Base-by-base conservation (phyloP, 2,113 vertebrate species). In the Mugil cephalus region DNA sequence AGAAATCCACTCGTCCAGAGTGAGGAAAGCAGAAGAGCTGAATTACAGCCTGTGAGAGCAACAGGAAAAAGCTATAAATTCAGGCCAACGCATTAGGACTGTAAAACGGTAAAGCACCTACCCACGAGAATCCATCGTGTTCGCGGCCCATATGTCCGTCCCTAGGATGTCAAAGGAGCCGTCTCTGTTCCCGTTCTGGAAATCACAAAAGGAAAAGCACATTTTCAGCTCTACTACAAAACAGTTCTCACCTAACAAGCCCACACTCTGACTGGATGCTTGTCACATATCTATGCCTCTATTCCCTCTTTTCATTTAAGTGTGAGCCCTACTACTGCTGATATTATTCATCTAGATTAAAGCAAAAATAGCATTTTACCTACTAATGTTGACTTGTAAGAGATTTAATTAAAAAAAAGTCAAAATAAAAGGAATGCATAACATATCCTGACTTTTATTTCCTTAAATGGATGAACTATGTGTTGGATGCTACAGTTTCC, bases 121-220 rank as follows among this genome's bases (percentile, higher is more conserved):
- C 98, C 97, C 96, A 69, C 94, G 95, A 34, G 96, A 96, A 43
- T 98, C 97, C 38, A 97, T 94, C 4, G 97, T 97, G 92, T 98
- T 99, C 71, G 97, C 96, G 13, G 98, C 98, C 98, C 98, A 99
- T 88, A 99, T 99, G 83, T 99, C 96, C 0, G 97, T 99, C 36
- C 98, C 98, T 88, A 99, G 91, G 91, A 99, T 96, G 92, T 99
- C 96, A 45, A 97, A 90, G 36, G 95, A 94, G 62, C 56, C 90
- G 0, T 98, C 96, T 90, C 95, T 95, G 94, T 96, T 98, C 80
- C 97, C 96, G 46, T 99, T 99, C 98, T 99, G 82, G 21, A 92
- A 55, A 36, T 24, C 4, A 73, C 19, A 75, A 7, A 48, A 65
- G 14, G 17, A 39, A 53, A 63, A 48, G 30, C 9, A 43, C 8